Evolutionary conservation across 1,140 invertebrate species (phyloP).

Genomic region (Drosophila nigromelanica): DNA sequence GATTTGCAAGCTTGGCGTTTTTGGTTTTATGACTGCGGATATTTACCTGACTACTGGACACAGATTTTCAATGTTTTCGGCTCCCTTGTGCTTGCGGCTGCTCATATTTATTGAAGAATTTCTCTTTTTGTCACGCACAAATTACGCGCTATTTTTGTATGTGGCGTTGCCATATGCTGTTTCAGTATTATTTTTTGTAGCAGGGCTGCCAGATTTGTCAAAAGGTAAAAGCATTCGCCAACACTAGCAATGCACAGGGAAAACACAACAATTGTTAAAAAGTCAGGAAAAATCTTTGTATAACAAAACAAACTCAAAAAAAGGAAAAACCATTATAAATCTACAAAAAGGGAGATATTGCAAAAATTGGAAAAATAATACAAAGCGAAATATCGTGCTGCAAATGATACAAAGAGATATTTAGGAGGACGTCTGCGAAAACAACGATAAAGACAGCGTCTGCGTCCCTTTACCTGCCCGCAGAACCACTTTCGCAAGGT

Average conservation of each 20-base stretch:
- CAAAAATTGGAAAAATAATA: constrained; percentile 9
- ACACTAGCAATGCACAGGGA: constrained; percentile 27
- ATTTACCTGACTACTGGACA: constrained; percentile 75
- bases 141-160: constrained; percentile 69
- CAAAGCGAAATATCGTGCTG: background rate
- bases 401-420: constrained; percentile 29
- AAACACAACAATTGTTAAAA: constrained; percentile 40
- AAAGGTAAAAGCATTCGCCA: background rate
- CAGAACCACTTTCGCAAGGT: constrained; percentile 33
- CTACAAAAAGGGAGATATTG: background rate
- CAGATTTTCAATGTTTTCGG: constrained; percentile 80
- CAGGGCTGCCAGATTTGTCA: constrained; percentile 11
- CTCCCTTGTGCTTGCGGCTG: constrained; percentile 65
- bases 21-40: background rate
- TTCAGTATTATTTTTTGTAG: background rate
- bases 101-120: constrained; percentile 68
- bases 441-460: constrained; percentile 31
- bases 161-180: constrained; percentile 34
- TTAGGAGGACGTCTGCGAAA: constrained; percentile 17
- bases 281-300: constrained; percentile 19
- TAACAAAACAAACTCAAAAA: background rate
- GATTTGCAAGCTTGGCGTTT: background rate
- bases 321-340: background rate
- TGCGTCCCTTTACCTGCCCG: constrained; percentile 6
- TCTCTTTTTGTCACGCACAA: constrained; percentile 56